Evolutionary conservation across 2,797 vertebrate species (phyloP).

Genomic region (Diglossa cyanea): DNA sequence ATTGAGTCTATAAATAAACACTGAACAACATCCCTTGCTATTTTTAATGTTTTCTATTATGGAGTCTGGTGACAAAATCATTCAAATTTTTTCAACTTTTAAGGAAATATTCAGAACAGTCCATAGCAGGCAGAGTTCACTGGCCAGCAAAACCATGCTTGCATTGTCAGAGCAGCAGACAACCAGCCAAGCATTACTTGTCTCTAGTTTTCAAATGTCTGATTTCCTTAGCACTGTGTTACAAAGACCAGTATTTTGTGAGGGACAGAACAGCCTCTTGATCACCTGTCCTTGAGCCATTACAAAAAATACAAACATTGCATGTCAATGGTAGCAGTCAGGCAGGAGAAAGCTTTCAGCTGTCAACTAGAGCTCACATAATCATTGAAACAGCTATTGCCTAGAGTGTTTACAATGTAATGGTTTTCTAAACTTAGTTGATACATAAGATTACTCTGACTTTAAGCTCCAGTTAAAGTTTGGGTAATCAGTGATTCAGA

Average conservation of each 20-base stretch:
- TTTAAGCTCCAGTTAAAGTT: background rate
- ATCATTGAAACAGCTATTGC: background rate
- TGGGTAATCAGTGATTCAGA: background rate
- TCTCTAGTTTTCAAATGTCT: background rate
- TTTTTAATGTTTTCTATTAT: constrained; percentile 31
- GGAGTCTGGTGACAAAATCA: constrained; percentile 10
- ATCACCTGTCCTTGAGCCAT: background rate
- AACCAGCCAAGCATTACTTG: background rate
- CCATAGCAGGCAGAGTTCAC: background rate
- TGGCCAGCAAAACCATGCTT: background rate
- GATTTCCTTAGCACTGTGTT: background rate
- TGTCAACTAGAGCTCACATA: background rate
- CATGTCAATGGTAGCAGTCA: background rate
- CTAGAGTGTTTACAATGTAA: background rate
- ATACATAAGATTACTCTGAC: background rate
- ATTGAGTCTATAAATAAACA: background rate
- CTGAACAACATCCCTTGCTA: constrained; percentile 3
- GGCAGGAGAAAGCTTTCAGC: background rate
- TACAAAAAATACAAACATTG: background rate
- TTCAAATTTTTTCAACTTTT: constrained; percentile 60
- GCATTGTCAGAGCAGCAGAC: background rate
- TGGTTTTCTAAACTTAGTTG: background rate
- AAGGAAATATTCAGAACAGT: constrained; percentile 42
- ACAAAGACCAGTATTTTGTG: background rate
- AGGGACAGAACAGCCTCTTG: background rate